Evolutionary conservation across 2,113 vertebrate genomes (phyloP).

Genomic region (Notarius lentiginosus): DNA sequence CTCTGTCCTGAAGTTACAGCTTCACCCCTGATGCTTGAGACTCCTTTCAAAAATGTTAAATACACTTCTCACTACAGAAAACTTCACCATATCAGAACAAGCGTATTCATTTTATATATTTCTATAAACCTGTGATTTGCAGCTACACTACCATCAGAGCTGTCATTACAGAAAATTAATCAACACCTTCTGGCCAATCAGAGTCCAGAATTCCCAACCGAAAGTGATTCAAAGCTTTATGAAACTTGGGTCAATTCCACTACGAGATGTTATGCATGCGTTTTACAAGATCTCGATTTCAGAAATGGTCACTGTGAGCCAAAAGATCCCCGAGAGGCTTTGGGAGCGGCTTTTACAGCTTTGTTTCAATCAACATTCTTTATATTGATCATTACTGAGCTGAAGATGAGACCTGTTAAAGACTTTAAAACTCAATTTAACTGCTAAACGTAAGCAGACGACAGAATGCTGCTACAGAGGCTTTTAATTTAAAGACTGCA

Average conservation of each 20-base stretch:
- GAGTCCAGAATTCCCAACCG: background rate
- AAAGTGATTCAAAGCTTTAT: background rate
- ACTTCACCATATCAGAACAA: background rate
- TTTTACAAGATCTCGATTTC: background rate
- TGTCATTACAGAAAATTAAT: background rate
- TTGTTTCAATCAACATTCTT: background rate
- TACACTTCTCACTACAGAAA: background rate
- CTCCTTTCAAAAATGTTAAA: background rate
- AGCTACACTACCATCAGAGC: background rate
- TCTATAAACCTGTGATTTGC: background rate
- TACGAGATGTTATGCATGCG: background rate
- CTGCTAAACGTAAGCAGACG: background rate
- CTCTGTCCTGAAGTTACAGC: background rate
- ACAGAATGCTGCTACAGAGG: background rate
- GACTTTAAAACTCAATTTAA: background rate
- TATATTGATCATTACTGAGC: background rate
- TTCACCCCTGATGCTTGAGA: background rate
- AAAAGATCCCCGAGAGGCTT: background rate
- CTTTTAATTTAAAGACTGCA: slow-evolving; percentile 49
- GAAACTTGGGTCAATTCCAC: background rate
- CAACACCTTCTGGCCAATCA: background rate
- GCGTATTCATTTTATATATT: background rate
- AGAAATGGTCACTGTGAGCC: background rate
- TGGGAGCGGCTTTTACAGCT: background rate
- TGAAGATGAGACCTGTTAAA: background rate